Conservation (phyloP, 2,113 vertebrate genomes). For the Bubo blakistoni region DNA sequence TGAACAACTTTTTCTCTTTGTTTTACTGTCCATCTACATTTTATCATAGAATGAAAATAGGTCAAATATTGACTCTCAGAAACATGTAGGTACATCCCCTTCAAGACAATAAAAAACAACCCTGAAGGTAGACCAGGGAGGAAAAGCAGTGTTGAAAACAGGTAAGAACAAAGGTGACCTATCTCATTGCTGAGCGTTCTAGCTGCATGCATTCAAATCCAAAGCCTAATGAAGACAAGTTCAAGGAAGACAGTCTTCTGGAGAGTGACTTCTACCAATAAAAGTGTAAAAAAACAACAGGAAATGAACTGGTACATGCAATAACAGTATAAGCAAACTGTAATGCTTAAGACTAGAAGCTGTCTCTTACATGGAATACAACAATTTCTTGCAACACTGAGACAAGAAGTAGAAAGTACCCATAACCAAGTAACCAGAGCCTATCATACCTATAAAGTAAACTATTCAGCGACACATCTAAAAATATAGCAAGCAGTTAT, state of each 20-base stretch:
- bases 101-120: neutral
- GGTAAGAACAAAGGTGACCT: neutral
- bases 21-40: neutral
- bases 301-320: neutral
- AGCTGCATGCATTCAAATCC: neutral
- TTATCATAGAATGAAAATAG: neutral
- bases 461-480: neutral
- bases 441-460: neutral
- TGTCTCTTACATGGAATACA: neutral
- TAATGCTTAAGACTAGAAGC: neutral
- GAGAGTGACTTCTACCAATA: neutral
- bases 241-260: neutral
- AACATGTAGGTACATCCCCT: neutral
- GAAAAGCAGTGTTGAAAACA: neutral
- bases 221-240: neutral
- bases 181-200: neutral
- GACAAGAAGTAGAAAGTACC: neutral
- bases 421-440: neutral
- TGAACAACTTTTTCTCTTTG: neutral
- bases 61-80: neutral
- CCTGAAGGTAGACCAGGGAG: neutral
- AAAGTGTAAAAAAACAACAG: neutral
- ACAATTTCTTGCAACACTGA: neutral
- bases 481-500: neutral
- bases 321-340: neutral